Conservation (phyloP, 2,888 invertebrate genomes). For the Synergus itoensis region DNA sequence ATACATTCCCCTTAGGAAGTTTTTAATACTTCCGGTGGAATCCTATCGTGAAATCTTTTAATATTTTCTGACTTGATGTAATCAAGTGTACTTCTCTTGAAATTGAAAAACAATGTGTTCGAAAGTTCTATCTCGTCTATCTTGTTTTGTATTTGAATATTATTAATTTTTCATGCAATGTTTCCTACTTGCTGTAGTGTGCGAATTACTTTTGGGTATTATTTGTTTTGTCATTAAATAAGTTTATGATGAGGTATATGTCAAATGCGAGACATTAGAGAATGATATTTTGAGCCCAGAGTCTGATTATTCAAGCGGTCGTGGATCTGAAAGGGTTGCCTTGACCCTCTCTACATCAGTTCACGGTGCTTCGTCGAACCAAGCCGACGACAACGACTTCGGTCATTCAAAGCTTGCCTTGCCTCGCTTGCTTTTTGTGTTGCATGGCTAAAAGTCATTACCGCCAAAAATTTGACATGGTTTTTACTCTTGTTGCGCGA, state of each 20-base stretch:
- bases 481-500: conserved; percentile 74
- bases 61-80: too few relatives aligned
- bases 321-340: conserved; percentile 38
- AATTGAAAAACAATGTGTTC: too few relatives aligned
- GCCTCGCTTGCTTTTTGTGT: conserved; percentile 59
- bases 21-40: too few relatives aligned
- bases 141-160: too few relatives aligned
- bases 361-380: neutral
- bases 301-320: conserved; percentile 33
- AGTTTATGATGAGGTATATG: conserved; percentile 18
- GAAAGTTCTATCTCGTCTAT: too few relatives aligned
- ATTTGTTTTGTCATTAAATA: conserved; percentile 27
- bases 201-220: too few relatives aligned
- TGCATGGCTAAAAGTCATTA: conserved; percentile 75
- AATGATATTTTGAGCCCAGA: conserved; percentile 33
- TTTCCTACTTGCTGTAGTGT: too few relatives aligned
- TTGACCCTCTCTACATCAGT: conserved; percentile 17
- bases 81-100: too few relatives aligned
- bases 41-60: too few relatives aligned
- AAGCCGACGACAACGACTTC: conserved; percentile 11
- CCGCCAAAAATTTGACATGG: conserved; percentile 75
- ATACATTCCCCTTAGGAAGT: too few relatives aligned
- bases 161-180: too few relatives aligned
- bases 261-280: conserved; percentile 31
- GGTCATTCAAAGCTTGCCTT: conserved; percentile 35